Evolutionary conservation across 1,140 invertebrate species (phyloP), one percentile per base, ranked within the genome.

Genomic region (Callitettix versicolor): DNA sequence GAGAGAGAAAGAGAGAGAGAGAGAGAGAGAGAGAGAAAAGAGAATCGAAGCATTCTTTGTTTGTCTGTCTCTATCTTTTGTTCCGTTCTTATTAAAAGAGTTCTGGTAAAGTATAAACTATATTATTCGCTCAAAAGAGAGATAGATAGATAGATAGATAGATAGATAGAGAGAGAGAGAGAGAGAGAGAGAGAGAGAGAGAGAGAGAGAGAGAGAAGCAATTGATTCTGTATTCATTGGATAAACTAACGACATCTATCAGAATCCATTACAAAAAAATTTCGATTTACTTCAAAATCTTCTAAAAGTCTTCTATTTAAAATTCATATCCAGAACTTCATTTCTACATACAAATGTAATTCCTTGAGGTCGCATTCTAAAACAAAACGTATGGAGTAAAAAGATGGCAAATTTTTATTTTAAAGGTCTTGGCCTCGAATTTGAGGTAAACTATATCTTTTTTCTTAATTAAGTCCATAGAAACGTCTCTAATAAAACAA

Each of bases 11-110:
- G 49, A 51, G 49, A 51, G 49, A 51, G 49, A 51, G 49, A 51
- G 49, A 51, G 49, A 51, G 49, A 51, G 49, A 51, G 49, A 51
- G 49, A 51, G 49, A 51, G 49, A 51, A 30, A 51, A 30, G 42
- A 44, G 42, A 44, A 15, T 7, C 7, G 15, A 20, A n/a, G 18
- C 42, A n/a, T 44, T 12, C 42, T 44, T 12, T n/a, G n/a, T n/a
- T n/a, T n/a, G n/a, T n/a, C n/a, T n/a, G n/a, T n/a, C n/a, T n/a
- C n/a, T n/a, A n/a, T 11, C 42, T 12, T 7, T 9, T 44, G 42
- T 44, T 20, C 18, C 11, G 9, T 44, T 44, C 15, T 12, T 44
- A 44, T 44, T 12, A 15, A 12, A 15, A n/a, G 42, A 7, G 7
- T 9, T n/a, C 7, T 36, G n/a, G 34, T 36, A 44, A 11, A 44